Base-by-base conservation (phyloP, 2,113 vertebrate genomes). In the Solea solea region DNA sequence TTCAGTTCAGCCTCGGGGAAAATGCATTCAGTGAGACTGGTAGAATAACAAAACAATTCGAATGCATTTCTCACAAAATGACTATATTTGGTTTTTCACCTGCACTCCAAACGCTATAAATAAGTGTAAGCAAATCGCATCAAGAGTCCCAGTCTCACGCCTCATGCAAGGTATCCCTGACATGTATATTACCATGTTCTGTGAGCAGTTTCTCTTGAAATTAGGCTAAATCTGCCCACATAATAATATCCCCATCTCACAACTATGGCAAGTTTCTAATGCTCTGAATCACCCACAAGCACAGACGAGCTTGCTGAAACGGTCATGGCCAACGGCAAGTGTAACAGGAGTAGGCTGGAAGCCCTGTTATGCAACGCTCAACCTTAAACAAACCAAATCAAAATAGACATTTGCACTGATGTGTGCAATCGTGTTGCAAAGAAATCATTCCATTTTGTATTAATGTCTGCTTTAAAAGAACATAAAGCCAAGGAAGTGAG, bases 1-100 rank as follows among this genome's bases (percentile, higher is more conserved):
- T 93, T 98, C 95, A 98, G 96, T 97, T 96, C 91, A 96, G 94
- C 95, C 94, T 93, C 65, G 69, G 56, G 78, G 60, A 42, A 77
- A 71, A 83, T 76, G 80, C 81, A 90, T 80, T 75, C 50, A 80
- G 40, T 77, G 81, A 82, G 50, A 76, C 60, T 68, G 64, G 40
- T 12, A 79, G 66, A 60, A 61, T 78, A 64, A 82, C 34, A 85
- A 50, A 65, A 66, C 61, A 69, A 64, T 65, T 68, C 7, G 46
- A 74, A 76, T 15, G 64, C 66, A 54, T 78, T 62, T 70, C 55
- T 77, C 44, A 59, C 45, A 56, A 65, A 67, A 72, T 74, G 5
- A 74, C 74, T 71, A 25, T 2, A 56, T n/a, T 53, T 69, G 45
- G 68, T 39, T 73, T 78, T 74, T 68, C 76, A 74, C 59, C 69